Conservation (phyloP, 2,888 invertebrate genomes). For the Cetonia aurata region DNA sequence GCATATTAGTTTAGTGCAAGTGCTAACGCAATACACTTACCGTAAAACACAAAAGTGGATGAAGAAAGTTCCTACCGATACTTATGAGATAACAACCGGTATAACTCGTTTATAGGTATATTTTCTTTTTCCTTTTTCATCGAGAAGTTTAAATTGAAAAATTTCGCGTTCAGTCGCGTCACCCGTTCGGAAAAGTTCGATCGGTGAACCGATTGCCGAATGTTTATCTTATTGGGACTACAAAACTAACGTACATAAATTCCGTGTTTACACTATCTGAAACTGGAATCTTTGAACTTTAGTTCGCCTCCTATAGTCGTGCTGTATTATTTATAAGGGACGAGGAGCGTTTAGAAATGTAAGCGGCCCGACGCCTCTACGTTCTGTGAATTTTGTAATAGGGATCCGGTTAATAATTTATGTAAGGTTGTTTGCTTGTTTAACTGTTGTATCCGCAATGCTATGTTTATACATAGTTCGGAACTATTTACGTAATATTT, state of each 20-base stretch:
- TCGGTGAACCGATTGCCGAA: slow-evolving; percentile 14
- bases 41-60: slow-evolving; percentile 3
- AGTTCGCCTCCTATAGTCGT: slow-evolving; percentile 25
- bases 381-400: slow-evolving; percentile 22
- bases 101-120: slow-evolving; percentile 20
- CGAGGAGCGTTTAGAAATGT: slow-evolving; percentile 14
- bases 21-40: not conserved
- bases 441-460: not conserved
- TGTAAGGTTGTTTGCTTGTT: slow-evolving; percentile 14
- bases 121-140: slow-evolving; percentile 19
- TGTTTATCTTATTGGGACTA: slow-evolving; percentile 35
- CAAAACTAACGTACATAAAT: slow-evolving; percentile 39
- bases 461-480: too few species aligned
- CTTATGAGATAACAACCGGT: slow-evolving; percentile 25
- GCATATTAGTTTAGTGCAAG: too few species aligned
- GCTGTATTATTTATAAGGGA: slow-evolving; percentile 30
- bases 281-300: slow-evolving; percentile 35
- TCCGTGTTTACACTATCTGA: slow-evolving; percentile 29
- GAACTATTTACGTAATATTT: too few species aligned
- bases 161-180: slow-evolving; percentile 23
- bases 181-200: slow-evolving; percentile 10
- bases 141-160: slow-evolving; percentile 40
- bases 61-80: slow-evolving; percentile 9
- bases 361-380: not conserved
- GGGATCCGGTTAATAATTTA: slow-evolving; percentile 21